These are phyloP conservation scores for Drosophila limbata DNA, from an alignment of 2,888 invertebrate genomes.

Conservation along the genomic window DNA sequence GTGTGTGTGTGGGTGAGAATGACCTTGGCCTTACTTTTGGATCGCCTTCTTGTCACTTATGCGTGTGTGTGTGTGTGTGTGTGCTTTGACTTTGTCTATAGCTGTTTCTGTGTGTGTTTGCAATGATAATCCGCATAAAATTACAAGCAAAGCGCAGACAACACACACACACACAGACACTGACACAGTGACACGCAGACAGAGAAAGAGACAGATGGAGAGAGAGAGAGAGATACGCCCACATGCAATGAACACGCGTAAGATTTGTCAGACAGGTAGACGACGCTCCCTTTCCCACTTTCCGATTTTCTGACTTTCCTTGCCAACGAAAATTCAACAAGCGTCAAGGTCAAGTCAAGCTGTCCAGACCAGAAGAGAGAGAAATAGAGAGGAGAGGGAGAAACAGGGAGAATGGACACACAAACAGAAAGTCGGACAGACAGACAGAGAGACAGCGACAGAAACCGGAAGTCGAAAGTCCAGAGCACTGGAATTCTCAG, in stretches of 20 bases:
- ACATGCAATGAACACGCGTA: conserved; percentile 57
- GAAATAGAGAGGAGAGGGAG: neutral
- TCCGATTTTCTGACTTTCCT: conserved; percentile 15
- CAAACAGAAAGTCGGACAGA: neutral
- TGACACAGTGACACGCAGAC: conserved; percentile 8
- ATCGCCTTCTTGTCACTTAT: conserved; percentile 43
- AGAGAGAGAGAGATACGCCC: neutral
- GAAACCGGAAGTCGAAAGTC: conserved; percentile 76
- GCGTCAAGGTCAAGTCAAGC: conserved; percentile 69
- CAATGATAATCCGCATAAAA: conserved; percentile 84
- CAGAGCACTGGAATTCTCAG: conserved; percentile 55
- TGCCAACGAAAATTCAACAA: conserved; percentile 28
- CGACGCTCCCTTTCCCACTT: conserved; percentile 50
- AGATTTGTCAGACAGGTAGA: conserved; percentile 72
- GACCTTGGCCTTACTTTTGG: conserved; percentile 77
- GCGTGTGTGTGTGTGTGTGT: conserved; percentile 36
- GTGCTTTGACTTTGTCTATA: conserved; percentile 40
- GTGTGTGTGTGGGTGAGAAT: conserved; percentile 54
- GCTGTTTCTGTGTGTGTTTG: conserved; percentile 55
- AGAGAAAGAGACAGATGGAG: neutral
- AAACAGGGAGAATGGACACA: neutral
- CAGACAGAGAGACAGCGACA: conserved; percentile 1
- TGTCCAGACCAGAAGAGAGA: conserved; percentile 21
- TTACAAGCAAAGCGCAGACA: conserved; percentile 62
- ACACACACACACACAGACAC: conserved; percentile 9